phyloP scores from a whole-genome alignment of 2,113 vertebrate species.

The Axis porcinus region DNA sequence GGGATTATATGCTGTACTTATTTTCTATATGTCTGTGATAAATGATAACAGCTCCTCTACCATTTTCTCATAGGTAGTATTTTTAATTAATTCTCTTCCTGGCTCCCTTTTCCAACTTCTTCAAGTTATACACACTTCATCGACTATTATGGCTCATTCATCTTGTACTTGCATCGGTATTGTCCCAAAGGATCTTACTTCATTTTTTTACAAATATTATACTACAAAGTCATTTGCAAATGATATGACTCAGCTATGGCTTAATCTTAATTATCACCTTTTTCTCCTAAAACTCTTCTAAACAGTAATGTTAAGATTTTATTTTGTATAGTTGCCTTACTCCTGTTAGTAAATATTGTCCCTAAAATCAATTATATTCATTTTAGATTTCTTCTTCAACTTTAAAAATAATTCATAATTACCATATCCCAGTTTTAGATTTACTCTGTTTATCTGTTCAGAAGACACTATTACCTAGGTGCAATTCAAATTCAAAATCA shows the following conservation, averaged over 20 bases:
- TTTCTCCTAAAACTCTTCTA: not conserved
- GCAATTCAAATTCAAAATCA: not conserved
- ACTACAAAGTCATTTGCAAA: not conserved
- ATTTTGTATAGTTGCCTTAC: not conserved
- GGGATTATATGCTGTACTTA: not conserved
- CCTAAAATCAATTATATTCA: not conserved
- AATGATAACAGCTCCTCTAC: not conserved
- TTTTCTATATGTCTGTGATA: not conserved
- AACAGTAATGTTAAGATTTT: not conserved
- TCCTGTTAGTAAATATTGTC: not conserved
- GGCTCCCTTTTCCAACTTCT: not conserved
- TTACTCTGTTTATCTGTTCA: not conserved
- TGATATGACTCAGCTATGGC: not conserved
- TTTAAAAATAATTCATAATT: not conserved
- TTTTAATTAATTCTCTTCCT: slow-evolving; percentile 6
- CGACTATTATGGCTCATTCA: not conserved
- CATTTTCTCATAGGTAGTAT: not conserved
- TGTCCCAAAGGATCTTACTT: not conserved
- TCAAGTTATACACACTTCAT: not conserved
- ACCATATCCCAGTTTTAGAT: not conserved
- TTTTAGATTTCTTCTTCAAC: not conserved
- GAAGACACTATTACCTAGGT: not conserved
- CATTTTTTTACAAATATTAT: not conserved
- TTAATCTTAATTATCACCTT: not conserved
- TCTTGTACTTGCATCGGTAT: not conserved